Evolutionary conservation across 2,113 vertebrate species (phyloP), one percentile per base, ranked within the genome.

Genomic region (Solea solea): DNA sequence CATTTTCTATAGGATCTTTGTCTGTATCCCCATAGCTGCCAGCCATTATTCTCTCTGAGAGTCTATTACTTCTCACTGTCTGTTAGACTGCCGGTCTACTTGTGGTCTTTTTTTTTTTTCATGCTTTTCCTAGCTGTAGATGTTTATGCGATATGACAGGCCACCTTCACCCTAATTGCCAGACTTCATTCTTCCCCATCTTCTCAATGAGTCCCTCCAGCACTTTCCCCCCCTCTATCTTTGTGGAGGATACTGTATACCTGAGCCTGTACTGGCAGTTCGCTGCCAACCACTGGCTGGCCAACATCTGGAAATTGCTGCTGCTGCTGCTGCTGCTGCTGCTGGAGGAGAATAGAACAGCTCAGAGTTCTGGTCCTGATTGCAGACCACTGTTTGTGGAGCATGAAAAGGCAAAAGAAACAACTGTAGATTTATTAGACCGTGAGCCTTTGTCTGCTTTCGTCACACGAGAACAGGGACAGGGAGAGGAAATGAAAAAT

Each of bases 221-320:
- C 25, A 53, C n/a, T 51, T 52, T 34, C 21, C 56, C 21, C 25
- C 21, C 16, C 3, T 61, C 57, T 53, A 50, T 74, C 64, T 57
- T 27, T 67, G 10, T n/a, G 46, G 13, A 76, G 49, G 57, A 59
- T 44, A 59, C 15, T 64, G 48, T 86, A 81, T 84, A 88, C 80
- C 84, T 86, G 78, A 74, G 64, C 41, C 9, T 54, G 46, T 66
- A 69, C 64, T 83, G 78, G 68, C 63, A 75, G 41, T 74, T 70
- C 74, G 56, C 75, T 84, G 85, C 82, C 87, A 84, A 69, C 56
- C 76, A 53, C 67, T 76, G 59, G 51, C 63, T 50, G 40, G 70
- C 78, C 68, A 77, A 86, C 82, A 85, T 86, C 85, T 91, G 89
- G 83, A 89, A 88, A 85, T 70, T 76, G 56, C 78, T 21, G 54